These are phyloP conservation scores for Paedocypris micromegethes DNA, from an alignment of 2,797 vertebrate species.

Conservation along the genomic window DNA sequence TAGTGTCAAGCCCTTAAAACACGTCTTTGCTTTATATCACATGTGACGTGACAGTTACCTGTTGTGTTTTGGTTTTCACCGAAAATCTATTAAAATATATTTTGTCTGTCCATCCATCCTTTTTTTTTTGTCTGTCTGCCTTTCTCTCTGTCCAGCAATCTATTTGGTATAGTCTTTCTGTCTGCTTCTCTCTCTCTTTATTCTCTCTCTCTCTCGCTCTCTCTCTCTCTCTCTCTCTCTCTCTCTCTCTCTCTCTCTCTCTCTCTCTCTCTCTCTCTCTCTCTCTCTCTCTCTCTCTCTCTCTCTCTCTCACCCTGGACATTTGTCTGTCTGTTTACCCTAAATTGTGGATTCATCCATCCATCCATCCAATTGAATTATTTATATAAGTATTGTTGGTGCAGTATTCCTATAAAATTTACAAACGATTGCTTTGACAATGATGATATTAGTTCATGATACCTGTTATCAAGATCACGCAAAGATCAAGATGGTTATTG, in stretches of 20 bases:
- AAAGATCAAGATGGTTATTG: background rate
- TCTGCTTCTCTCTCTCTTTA: background rate
- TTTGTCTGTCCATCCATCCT: too few species aligned
- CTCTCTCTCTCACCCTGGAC: too few species aligned
- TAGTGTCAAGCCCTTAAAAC: slow-evolving; percentile 47
- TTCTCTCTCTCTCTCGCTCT: background rate
- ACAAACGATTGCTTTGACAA: too few species aligned
- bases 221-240: background rate
- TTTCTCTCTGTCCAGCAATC: too few species aligned
- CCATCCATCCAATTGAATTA: background rate
- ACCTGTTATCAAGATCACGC: too few species aligned
- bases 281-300: too few species aligned
- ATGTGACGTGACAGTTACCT: slow-evolving; percentile 5
- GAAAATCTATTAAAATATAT: too few species aligned
- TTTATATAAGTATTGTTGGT: too few species aligned
- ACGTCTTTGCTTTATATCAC: slow-evolving; percentile 1
- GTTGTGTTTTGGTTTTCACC: background rate
- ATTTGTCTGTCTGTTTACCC: background rate
- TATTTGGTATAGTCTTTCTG: too few species aligned
- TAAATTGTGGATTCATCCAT: background rate
- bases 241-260: background rate
- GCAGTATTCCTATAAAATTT: too few species aligned
- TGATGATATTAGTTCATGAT: too few species aligned
- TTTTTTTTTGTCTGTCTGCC: too few species aligned
- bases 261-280: background rate